Base-by-base conservation (phyloP, 37 sponge, comb jelly and placozoan genomes). In the Sycon ciliatum region DNA sequence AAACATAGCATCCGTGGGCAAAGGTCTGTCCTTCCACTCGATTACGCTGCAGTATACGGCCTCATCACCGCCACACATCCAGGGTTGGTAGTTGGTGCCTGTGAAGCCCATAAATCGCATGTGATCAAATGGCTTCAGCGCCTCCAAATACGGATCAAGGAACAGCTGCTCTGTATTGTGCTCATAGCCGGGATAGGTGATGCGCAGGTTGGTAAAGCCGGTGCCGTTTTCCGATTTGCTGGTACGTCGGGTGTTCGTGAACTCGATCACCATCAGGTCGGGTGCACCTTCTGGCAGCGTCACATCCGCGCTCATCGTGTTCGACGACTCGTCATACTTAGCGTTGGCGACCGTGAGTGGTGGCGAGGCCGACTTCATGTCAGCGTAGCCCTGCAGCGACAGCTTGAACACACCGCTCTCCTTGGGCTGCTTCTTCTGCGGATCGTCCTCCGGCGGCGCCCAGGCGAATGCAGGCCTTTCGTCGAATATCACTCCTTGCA, bases 21-120 rank as follows among this genome's bases (percentile, higher is more conserved):
- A 56, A 7, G 27, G 7, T 23, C 72, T 35, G 24, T 71, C 52
- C 24, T 71, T 52, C 72, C 72, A 71, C 13, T 6, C 11, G 23
- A 71, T 56, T 11, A 71, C 42, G 72, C 42, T 42, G 42, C 42
- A n/a, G n/a, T n/a, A n/a, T n/a, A n/a, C n/a, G n/a, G n/a, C 42
- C 4, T 52, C 72, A 4, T 60, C 42, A 29, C 42, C 72, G 37
- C 72, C 72, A 29, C 42, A 71, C 5, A 26, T 42, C 7, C 72
- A 42, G 37, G 72, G 52, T 23, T 71, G 54, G 37, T 71, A 71
- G 72, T 71, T 71, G 56, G 72, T 71, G 11, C 72, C 72, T 4
- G 37, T n/a, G 6, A 56, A 7, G 18, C 72, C 72, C 72, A 71
- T 71, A 23, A 71, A 71, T 13, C 72, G 53, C 60, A 71, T 60